phyloP scores from a whole-genome alignment of 2,113 vertebrate species.

The Gobio gobio region DNA sequence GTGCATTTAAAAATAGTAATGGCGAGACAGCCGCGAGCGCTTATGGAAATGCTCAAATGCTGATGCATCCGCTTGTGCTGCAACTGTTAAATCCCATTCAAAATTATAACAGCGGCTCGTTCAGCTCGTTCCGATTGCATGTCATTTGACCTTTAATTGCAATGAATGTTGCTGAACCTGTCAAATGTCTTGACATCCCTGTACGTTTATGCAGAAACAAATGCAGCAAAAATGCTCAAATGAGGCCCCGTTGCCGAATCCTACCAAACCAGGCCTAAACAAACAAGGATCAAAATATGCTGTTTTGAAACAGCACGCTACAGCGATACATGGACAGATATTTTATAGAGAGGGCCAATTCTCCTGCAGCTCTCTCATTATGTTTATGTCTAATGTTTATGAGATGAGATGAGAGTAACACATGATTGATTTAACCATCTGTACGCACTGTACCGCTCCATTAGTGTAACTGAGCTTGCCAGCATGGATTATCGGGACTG shows the following conservation, averaged over 20 bases:
- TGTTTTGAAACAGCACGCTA: conserved; percentile 29
- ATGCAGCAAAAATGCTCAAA: conserved; percentile 51
- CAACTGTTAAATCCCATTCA: conserved; percentile 54
- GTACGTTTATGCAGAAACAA: conserved; percentile 46
- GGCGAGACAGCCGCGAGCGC: conserved; percentile 80
- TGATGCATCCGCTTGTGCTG: conserved; percentile 66
- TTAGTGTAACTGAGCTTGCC: conserved; percentile 66
- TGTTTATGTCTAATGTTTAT: conserved; percentile 69
- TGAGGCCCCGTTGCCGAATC: conserved; percentile 45
- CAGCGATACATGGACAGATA: neutral
- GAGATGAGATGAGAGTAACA: conserved; percentile 73
- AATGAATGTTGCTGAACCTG: conserved; percentile 59
- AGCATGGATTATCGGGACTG: conserved; percentile 57
- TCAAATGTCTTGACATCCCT: conserved; percentile 56
- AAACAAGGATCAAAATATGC: conserved; percentile 50
- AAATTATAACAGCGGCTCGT: conserved; percentile 51
- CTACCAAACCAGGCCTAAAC: conserved; percentile 51
- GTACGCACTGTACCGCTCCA: conserved; percentile 67
- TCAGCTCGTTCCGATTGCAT: conserved; percentile 58
- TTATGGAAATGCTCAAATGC: conserved; percentile 82
- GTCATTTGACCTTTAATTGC: conserved; percentile 62
- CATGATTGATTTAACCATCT: conserved; percentile 73
- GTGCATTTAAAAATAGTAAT: conserved; percentile 73
- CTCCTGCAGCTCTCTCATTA: conserved; percentile 67
- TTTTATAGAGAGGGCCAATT: neutral